These are phyloP conservation scores for Ctenopoma multispine DNA, from an alignment of 2,797 vertebrate species.

Conservation along the genomic window DNA sequence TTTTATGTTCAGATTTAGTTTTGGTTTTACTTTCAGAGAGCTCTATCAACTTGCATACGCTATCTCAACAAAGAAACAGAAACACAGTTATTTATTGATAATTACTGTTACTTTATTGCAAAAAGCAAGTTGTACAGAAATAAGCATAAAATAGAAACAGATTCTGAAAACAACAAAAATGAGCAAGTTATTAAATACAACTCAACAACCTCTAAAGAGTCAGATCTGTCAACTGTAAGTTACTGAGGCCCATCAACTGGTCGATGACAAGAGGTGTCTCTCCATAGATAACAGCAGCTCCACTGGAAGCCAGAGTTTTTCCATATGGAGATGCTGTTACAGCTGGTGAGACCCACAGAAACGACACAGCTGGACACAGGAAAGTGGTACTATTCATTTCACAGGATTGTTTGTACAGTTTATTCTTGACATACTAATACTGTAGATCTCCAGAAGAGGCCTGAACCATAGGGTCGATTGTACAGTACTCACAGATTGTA, in stretches of 20 bases:
- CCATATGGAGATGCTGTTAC: slow-evolving; percentile 97
- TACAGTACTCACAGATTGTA: too few species aligned
- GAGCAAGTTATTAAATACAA: slow-evolving; percentile 5
- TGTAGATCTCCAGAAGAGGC: not conserved
- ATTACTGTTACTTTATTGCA: slow-evolving; percentile 38
- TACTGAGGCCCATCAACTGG: slow-evolving; percentile 3
- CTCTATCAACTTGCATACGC: not conserved
- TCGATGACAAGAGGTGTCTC: slow-evolving; percentile 68
- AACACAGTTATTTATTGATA: slow-evolving; percentile 8
- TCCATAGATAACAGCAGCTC: slow-evolving; percentile 90
- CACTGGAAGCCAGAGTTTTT: slow-evolving; percentile 87
- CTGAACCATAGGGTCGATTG: too few species aligned
- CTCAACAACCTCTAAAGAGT: not conserved
- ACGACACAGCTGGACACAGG: slow-evolving; percentile 57
- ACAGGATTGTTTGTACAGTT: not conserved
- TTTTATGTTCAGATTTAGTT: not conserved
- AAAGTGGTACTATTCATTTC: slow-evolving; percentile 9
- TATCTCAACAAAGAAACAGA: slow-evolving; percentile 8
- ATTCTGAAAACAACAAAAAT: slow-evolving; percentile 4
- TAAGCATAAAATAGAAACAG: not conserved
- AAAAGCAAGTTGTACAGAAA: slow-evolving; percentile 10
- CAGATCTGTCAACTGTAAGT: slow-evolving; percentile 12
- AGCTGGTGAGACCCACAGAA: slow-evolving; percentile 83
- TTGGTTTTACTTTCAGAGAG: not conserved
- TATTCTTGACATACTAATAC: slow-evolving; percentile 8